These are phyloP conservation scores for Lontra canadensis DNA, from an alignment of 2,113 vertebrate genomes.

Conservation along the genomic window DNA sequence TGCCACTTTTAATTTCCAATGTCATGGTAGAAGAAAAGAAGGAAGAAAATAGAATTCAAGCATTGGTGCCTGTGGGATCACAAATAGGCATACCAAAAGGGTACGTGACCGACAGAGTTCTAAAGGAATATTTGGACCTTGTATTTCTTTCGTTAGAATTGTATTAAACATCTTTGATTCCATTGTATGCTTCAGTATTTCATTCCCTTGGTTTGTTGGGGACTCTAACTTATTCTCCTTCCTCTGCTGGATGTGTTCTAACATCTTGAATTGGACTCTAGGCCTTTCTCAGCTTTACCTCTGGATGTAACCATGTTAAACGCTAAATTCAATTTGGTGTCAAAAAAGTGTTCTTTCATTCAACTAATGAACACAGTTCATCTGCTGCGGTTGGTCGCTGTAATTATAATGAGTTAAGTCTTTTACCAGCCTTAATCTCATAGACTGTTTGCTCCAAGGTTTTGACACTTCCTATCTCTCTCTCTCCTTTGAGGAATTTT, in stretches of 20 bases:
- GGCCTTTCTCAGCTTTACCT: slow-evolving; percentile 9
- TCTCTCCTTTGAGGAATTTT: neutral
- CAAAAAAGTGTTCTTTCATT: slow-evolving; percentile 18
- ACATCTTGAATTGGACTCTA: neutral
- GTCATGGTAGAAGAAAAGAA: neutral
- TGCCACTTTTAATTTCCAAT: slow-evolving; percentile 22
- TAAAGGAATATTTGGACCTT: neutral
- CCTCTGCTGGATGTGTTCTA: slow-evolving; percentile 32
- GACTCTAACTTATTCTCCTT: neutral
- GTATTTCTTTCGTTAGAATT: slow-evolving; percentile 51
- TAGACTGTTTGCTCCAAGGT: neutral
- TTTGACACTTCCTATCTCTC: slow-evolving; percentile 23
- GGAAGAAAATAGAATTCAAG: neutral
- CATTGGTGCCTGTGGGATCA: neutral
- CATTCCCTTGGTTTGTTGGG: neutral
- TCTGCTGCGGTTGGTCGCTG: neutral
- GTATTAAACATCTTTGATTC: neutral
- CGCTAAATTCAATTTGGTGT: neutral
- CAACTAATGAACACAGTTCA: neutral
- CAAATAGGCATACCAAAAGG: neutral
- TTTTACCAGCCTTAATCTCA: slow-evolving; percentile 23
- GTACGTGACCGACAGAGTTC: neutral
- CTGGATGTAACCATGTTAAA: neutral
- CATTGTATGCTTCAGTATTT: neutral
- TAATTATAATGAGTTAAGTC: neutral